These are phyloP conservation scores for Caerostris extrusa DNA, from an alignment of 1,140 invertebrate species.

Conservation along the genomic window DNA sequence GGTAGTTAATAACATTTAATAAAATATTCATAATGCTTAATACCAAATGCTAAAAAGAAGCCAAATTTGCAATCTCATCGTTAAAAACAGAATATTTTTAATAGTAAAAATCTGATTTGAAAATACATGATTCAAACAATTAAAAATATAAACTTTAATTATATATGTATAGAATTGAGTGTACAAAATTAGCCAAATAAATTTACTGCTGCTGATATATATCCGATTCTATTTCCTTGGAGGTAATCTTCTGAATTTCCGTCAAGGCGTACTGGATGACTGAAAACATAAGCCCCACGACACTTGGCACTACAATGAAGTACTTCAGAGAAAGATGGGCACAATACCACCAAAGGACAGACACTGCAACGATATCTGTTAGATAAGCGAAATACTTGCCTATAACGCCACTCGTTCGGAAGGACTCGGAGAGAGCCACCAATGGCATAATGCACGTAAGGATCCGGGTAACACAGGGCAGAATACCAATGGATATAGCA, in stretches of 20 bases:
- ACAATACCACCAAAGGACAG: constrained; percentile 42
- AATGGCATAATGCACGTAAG: constrained; percentile 23
- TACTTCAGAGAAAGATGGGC: constrained; percentile 44
- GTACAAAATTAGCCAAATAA: not conserved
- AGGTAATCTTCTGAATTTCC: constrained; percentile 19
- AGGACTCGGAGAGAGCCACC: constrained; percentile 17
- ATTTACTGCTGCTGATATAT: not conserved
- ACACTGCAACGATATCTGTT: not conserved
- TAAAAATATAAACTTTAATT: too few relatives aligned
- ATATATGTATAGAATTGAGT: too few relatives aligned
- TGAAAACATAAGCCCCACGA: constrained; percentile 30
- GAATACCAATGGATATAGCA: not conserved
- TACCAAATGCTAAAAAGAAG: too few relatives aligned
- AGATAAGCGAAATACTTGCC: not conserved
- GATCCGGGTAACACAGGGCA: constrained; percentile 9
- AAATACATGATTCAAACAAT: too few relatives aligned
- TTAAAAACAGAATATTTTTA: too few relatives aligned
- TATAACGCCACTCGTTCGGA: not conserved
- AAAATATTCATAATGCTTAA: too few relatives aligned
- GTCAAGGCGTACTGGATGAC: constrained; percentile 4
- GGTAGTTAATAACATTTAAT: too few relatives aligned
- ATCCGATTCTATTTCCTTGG: not conserved
- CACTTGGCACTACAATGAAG: constrained; percentile 43
- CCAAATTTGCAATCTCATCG: too few relatives aligned
- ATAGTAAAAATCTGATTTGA: too few relatives aligned